A percentile compares a stretch with the other conserved stretches of the same genome.
These are phyloP conservation scores for Vimba vimba DNA, from an alignment of 2,113 vertebrate species.

Conservation along the genomic window DNA sequence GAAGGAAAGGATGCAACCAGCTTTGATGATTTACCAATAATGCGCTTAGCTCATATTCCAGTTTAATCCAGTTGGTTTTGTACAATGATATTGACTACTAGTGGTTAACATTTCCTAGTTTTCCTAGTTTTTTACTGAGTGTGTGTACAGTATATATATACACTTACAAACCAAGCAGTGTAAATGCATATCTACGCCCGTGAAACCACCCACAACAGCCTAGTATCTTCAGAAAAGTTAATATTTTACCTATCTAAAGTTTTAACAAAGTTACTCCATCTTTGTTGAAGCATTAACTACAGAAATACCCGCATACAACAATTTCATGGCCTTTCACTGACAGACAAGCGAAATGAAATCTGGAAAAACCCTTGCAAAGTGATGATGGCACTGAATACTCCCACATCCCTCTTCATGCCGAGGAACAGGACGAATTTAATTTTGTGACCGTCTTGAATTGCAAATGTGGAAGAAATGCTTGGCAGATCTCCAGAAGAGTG, in stretches of 20 bases:
- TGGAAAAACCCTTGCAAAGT: conserved; percentile 52
- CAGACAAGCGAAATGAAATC: conserved; percentile 53
- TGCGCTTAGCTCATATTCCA: conserved; percentile 1
- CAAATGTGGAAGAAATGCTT: conserved; percentile 61
- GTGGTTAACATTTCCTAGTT: neutral
- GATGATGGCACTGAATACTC: conserved; percentile 55
- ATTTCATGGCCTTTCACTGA: conserved; percentile 44
- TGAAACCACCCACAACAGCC: neutral
- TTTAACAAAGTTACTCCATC: conserved; percentile 25
- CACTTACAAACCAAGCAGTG: neutral
- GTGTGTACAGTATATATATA: too few species aligned
- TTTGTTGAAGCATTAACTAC: neutral
- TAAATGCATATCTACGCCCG: neutral
- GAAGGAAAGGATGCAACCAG: conserved; percentile 24
- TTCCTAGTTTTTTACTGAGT: too few species aligned
- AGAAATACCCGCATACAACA: conserved; percentile 12
- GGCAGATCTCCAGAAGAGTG: conserved; percentile 53
- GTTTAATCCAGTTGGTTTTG: neutral
- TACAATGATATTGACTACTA: neutral
- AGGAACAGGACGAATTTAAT: conserved; percentile 58
- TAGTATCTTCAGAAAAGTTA: neutral
- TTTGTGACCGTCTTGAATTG: conserved; percentile 60
- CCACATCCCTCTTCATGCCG: conserved; percentile 45
- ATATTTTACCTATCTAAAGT: neutral
- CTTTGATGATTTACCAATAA: conserved; percentile 4